Conservation (phyloP, 2,113 vertebrate species). For the Micronisus gabar region DNA sequence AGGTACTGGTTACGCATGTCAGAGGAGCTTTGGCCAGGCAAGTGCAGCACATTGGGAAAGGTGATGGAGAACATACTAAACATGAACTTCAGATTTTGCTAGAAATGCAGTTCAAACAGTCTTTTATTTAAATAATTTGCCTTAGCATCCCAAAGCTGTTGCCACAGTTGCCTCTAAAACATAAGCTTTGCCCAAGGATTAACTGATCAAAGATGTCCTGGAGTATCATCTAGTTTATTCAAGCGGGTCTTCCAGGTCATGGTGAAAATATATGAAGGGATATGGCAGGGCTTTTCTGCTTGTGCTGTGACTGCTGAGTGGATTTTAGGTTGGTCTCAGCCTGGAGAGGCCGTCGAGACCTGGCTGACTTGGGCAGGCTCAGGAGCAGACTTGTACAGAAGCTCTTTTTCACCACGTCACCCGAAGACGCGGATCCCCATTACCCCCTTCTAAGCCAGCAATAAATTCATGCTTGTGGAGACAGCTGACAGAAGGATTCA, state of each 20-base stretch:
- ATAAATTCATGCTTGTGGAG: background rate
- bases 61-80: background rate
- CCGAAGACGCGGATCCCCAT: accelerated
- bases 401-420: background rate
- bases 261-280: background rate
- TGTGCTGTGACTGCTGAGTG: background rate
- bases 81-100: background rate
- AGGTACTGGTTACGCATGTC: background rate
- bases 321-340: background rate
- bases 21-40: background rate
- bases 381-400: background rate
- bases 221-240: background rate
- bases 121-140: background rate
- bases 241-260: background rate
- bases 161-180: background rate
- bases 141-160: background rate
- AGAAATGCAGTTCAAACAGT: background rate
- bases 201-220: background rate
- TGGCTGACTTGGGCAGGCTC: background rate
- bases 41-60: background rate
- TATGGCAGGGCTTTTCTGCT: background rate
- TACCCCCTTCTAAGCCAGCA: accelerated
- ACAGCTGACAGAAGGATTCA: background rate
- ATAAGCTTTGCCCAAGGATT: background rate
- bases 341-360: background rate